Conservation (phyloP, 2,888 invertebrate species). For the Drosophila fungiperda region DNA sequence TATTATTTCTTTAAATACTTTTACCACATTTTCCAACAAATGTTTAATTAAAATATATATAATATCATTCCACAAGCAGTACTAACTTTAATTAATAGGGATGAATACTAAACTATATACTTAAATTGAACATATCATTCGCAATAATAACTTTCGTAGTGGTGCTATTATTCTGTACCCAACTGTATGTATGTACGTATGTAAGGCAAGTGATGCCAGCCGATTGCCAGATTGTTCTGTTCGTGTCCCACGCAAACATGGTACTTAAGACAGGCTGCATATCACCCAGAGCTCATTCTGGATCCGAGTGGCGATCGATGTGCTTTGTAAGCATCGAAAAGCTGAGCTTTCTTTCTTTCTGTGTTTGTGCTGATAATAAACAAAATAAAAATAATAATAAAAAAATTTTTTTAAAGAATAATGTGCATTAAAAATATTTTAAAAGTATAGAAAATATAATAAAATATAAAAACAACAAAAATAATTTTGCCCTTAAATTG, state of each 20-base stretch:
- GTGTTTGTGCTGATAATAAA: constrained; percentile 29
- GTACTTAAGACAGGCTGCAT: constrained; percentile 48
- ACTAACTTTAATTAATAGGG: background rate
- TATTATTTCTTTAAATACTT: too few species aligned
- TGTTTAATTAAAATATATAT: too few species aligned
- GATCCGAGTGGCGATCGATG: constrained; percentile 28
- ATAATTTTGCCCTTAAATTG: constrained; percentile 22
- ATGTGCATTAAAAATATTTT: too few species aligned
- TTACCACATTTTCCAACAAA: too few species aligned
- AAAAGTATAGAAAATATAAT: too few species aligned
- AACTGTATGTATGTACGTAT: background rate
- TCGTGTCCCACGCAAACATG: constrained; percentile 19
- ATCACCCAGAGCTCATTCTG: constrained; percentile 40
- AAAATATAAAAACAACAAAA: constrained; percentile 1
- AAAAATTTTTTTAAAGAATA: constrained; percentile 26
- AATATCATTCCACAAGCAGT: too few species aligned
- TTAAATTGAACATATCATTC: background rate
- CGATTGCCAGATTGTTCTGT: constrained; percentile 7
- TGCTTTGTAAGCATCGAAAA: constrained; percentile 1
- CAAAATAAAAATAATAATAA: constrained; percentile 1
- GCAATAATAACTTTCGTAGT: background rate
- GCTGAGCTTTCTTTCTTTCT: constrained; percentile 30
- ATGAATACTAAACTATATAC: background rate
- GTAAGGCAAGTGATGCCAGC: background rate
- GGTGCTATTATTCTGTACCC: background rate